These are phyloP conservation scores for Caenorhabditis imperialis DNA, from an alignment of 2,888 invertebrate genomes.

Conservation along the genomic window DNA sequence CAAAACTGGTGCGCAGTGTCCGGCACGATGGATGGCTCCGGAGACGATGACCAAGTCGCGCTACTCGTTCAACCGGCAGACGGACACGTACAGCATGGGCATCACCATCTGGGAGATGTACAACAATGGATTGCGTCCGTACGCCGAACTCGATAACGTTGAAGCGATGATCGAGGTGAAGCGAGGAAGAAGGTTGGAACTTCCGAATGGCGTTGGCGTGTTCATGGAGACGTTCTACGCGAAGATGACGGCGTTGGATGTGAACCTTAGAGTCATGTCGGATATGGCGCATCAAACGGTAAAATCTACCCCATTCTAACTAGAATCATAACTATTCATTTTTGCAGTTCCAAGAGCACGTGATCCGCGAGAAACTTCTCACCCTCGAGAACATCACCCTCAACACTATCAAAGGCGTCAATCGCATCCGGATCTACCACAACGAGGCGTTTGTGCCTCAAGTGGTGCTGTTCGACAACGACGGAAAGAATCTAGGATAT, in stretches of 20 bases:
- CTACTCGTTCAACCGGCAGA: slow-evolving; percentile 46
- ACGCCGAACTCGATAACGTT: neutral
- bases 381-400: slow-evolving; percentile 9
- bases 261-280: slow-evolving; percentile 1
- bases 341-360: slow-evolving; percentile 42
- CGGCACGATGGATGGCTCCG: slow-evolving; percentile 71
- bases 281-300: slow-evolving; percentile 57
- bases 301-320: slow-evolving; percentile 48
- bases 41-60: slow-evolving; percentile 54
- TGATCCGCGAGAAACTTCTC: slow-evolving; percentile 37
- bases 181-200: slow-evolving; percentile 9
- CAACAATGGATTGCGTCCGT: slow-evolving; percentile 7
- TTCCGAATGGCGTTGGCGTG: neutral
- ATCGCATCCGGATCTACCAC: slow-evolving; percentile 2
- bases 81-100: slow-evolving; percentile 69
- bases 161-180: neutral
- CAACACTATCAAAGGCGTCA: slow-evolving; percentile 25
- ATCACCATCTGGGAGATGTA: slow-evolving; percentile 63
- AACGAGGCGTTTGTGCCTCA: slow-evolving; percentile 22
- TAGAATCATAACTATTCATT: neutral
- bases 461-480: slow-evolving; percentile 13
- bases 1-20: slow-evolving; percentile 25
- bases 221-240: neutral
- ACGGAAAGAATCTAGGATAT: slow-evolving; percentile 16
- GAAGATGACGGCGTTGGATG: neutral